phyloP scores from a whole-genome alignment of 37 sponge, comb jelly and placozoan species.

The Halichondria panicea region DNA sequence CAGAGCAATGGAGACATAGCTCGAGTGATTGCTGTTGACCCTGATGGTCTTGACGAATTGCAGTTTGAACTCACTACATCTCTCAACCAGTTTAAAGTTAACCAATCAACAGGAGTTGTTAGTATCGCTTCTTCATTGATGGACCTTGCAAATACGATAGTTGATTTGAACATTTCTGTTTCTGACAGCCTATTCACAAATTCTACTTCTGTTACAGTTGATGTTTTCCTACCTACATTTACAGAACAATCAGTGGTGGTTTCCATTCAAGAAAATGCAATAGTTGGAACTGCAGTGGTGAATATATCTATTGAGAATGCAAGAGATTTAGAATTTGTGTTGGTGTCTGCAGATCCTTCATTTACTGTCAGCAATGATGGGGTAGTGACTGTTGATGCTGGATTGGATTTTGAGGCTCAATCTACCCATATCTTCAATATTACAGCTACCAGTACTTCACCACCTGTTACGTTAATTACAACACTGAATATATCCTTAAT shows the following conservation, averaged over 20 bases:
- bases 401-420: slow-evolving; percentile 25
- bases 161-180: slow-evolving; percentile 21
- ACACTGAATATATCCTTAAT: slow-evolving; percentile 11
- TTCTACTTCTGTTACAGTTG: background rate
- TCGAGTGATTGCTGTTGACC: slow-evolving; percentile 40
- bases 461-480: slow-evolving; percentile 3
- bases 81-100: slow-evolving; percentile 27
- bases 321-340: background rate
- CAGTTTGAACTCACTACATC: slow-evolving; percentile 4
- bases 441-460: slow-evolving; percentile 8
- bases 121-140: slow-evolving; percentile 13
- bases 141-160: background rate
- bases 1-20: slow-evolving; percentile 7
- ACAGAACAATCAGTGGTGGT: slow-evolving; percentile 14
- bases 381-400: slow-evolving; percentile 5
- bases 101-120: slow-evolving; percentile 27
- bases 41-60: slow-evolving; percentile 35
- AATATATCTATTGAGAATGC: slow-evolving; percentile 1
- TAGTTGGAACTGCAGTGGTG: slow-evolving; percentile 21
- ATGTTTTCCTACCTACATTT: slow-evolving; percentile 36
- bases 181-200: slow-evolving; percentile 43
- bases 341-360: background rate
- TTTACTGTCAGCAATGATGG: slow-evolving; percentile 27
- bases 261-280: slow-evolving; percentile 26
- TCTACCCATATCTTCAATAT: background rate